Evolutionary conservation across 2,113 vertebrate genomes (phyloP).

Genomic region (Perccottus glenii): DNA sequence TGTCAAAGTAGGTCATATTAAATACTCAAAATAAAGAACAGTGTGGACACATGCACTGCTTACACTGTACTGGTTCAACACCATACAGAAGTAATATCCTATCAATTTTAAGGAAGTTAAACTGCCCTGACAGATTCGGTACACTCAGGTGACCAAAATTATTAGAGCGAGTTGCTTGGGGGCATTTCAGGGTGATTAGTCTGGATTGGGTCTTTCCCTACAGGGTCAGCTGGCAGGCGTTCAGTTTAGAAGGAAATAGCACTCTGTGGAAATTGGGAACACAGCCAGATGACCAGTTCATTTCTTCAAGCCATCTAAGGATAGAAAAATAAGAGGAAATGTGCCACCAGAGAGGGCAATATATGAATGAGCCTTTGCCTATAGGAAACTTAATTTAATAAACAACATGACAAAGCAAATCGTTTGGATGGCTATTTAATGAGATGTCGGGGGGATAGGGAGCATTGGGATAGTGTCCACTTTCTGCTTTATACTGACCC

Average conservation of each 20-base stretch:
- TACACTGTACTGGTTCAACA: no score
- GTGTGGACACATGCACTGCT: neutral
- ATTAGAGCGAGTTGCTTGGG: neutral
- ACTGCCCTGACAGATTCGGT: neutral
- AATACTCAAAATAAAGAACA: neutral
- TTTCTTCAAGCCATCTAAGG: slow-evolving; percentile 11
- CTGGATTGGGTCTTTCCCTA: slow-evolving; percentile 2
- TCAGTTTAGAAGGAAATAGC: slow-evolving; percentile 5
- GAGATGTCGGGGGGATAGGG: neutral
- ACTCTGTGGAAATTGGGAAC: slow-evolving; percentile 40
- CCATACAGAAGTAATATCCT: neutral
- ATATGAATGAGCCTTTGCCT: neutral
- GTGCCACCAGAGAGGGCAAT: neutral
- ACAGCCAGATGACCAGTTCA: slow-evolving; percentile 10
- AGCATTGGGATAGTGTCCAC: neutral
- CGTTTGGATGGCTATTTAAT: neutral
- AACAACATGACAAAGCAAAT: neutral
- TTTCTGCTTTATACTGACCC: slow-evolving; percentile 43
- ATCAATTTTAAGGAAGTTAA: neutral
- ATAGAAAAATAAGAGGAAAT: slow-evolving; percentile 4
- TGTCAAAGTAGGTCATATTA: slow-evolving; percentile 21
- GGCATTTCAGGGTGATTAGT: slow-evolving; percentile 15
- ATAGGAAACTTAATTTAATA: neutral
- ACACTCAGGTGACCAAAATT: neutral
- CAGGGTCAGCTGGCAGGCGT: slow-evolving; percentile 16